Evolutionary conservation across 1,140 invertebrate genomes (phyloP), one percentile per base, ranked within the genome.

Genomic region (Polypedilum pembai): DNA sequence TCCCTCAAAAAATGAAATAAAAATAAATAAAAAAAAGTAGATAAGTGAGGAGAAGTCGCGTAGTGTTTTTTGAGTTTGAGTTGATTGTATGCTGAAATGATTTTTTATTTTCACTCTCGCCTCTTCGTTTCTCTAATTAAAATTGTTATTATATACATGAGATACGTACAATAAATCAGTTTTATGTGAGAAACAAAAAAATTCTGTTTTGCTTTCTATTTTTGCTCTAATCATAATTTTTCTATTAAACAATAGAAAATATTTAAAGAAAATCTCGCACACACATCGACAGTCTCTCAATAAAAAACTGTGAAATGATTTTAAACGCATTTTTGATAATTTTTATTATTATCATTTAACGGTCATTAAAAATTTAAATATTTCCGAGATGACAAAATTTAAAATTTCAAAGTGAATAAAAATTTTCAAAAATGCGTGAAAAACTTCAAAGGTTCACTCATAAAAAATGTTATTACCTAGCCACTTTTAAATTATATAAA

Each of bases 131-230:
- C 1, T 12, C 45, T 33, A 15, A 56, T 4, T 1, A 56, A 56
- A 56, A 56, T 56, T 56, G 45, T 56, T 56, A 56, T 56, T 56
- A 56, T 56, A 56, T 56, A 56, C 45, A 56, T 56, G 45, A 56
- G 45, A 56, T 56, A 56, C 45, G 45, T 56, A 56, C 45, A 56
- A 56, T 56, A 56, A 56, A 56, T 56, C 45, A 56, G 45, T 56
- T 56, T 56, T 56, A 56, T 56, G 45, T 56, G 45, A 56, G 45
- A n/a, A n/a, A 56, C 45, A 56, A n/a, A 12, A n/a, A 56, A 4
- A 15, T 56, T 56, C 0, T 56, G 12, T 56, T 56, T 56, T 56
- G 45, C 45, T 56, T n/a, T 12, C n/a, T 56, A n/a, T n/a, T n/a
- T 56, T n/a, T n/a, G 45, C 45, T 56, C 45, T 33, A 33, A 33